Evolutionary conservation across 2,888 invertebrate species (phyloP), one percentile per base, ranked within the genome.

Genomic region (Cosmopolites sordidus): DNA sequence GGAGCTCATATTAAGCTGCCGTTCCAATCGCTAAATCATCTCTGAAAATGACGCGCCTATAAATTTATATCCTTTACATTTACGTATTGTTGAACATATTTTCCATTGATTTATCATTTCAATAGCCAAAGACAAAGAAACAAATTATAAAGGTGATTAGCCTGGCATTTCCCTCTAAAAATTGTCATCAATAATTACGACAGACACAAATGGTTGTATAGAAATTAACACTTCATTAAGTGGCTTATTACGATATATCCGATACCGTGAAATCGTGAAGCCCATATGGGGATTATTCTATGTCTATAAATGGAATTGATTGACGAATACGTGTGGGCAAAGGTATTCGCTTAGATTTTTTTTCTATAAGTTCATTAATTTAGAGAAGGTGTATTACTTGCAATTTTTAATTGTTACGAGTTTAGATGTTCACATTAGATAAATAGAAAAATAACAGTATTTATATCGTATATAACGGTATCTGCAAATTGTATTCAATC

Each of bases 161-260:
- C 8, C 22, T 3, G 8, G n/a, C 22, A 8, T 5, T 22, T 5
- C 8, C 4, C 22, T 22, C 8, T 8, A 33, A 12, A 33, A 33
- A 33, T 12, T 33, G 43, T 37, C 40, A 43, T 29, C 41, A 47
- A 42, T 15, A 52, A 29, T 52, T 53, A 40, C 48, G 33, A 33
- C 17, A 43, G 27, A 43, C 40, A 27, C 39, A 45, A 51, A 48
- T 44, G 44, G 39, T 33, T 29, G 39, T 43, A 44, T 38, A 30
- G 44, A 53, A 53, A 44, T 53, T 43, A 48, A 44, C 53, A 53
- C 53, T 44, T 53, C 47, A 52, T 52, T 48, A 48, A 27, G 52
- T 43, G 52, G 43, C 43, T 30, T 38, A 38, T 53, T 53, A 53
- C 53, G 33, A 44, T 43, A 48, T 39, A 48, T 53, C 14, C 44